Evolutionary conservation across 2,888 invertebrate genomes (phyloP), one percentile per base, ranked within the genome.

Genomic region (Thecocarcelia acutangulata): DNA sequence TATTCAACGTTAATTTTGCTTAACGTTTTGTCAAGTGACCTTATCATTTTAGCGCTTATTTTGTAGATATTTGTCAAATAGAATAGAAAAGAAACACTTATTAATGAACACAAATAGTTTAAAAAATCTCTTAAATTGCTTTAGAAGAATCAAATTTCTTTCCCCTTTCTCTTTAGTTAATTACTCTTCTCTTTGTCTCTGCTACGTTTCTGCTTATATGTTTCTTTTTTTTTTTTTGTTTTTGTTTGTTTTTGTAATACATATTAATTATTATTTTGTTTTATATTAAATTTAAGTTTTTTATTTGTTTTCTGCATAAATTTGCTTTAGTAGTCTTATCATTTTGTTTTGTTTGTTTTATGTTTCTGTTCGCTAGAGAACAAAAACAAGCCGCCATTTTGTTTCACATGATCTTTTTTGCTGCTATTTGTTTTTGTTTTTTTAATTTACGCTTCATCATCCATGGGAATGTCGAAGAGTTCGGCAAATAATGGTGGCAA

Each of bases 401-500:
- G 15, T 37, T 78, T 44, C 33, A 56, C 52, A 37, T 66, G 50
- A 66, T 24, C 15, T 11, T 33, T 59, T 56, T 42, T 28, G 33
- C 8, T n/a, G n/a, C n/a, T n/a, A n/a, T n/a, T n/a, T n/a, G n/a
- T n/a, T 59, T 46, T 46, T 66, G 6, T 40, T 1, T 3, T 54
- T 33, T 1, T 48, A 33, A 64, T 84, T 87, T 88, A 90, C 83
- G 89, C 87, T 85, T 95, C 95, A 87, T 95, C 95, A 89, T 95
- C 95, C 87, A 93, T 96, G 85, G 97, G 97, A 91, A 98, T 97
- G 93, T 98, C 98, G 92, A 97, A 98, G 87, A 98, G 97, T 92
- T 98, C 98, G 42, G 98, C 96, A 91, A 97, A 98, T 72, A 98
- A 93, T 3, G 98, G 97, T 58, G 98, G 98, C 86, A 98, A 93